Percentiles rank a stretch among this genome's conserved stretches.
Evolutionary conservation across 2,797 vertebrate genomes (phyloP).

Genomic region (Microchirus variegatus): DNA sequence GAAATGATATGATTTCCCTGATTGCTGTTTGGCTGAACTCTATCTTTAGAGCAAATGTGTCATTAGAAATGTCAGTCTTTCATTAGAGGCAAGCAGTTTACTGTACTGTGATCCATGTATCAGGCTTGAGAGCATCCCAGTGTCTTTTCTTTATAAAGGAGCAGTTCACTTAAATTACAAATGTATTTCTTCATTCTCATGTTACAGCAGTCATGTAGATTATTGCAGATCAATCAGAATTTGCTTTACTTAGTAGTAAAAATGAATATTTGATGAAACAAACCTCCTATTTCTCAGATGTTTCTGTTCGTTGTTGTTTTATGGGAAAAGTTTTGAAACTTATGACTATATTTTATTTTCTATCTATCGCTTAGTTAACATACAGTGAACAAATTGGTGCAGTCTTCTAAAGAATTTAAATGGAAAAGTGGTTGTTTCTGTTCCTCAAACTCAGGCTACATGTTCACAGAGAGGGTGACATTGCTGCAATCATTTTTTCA

Average conservation of each 20-base stretch:
- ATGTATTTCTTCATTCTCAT: neutral
- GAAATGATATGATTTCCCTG: slow-evolving; percentile 65
- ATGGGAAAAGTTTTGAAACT: too few species aligned
- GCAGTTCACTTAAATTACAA: neutral
- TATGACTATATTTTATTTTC: too few species aligned
- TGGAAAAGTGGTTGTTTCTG: neutral
- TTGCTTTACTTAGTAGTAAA: neutral
- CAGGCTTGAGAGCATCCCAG: too few species aligned
- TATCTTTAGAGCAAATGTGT: slow-evolving; percentile 70
- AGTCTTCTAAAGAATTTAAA: neutral
- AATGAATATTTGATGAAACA: neutral
- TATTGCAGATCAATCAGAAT: neutral
- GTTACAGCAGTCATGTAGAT: neutral
- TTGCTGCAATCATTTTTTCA: neutral
- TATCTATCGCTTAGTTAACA: too few species aligned
- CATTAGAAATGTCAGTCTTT: slow-evolving; percentile 65
- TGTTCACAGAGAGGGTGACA: neutral
- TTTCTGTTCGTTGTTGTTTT: too few species aligned
- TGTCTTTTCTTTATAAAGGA: slow-evolving; percentile 1
- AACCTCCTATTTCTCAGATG: neutral
- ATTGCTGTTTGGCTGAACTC: slow-evolving; percentile 43
- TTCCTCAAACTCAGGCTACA: too few species aligned
- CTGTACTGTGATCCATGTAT: neutral
- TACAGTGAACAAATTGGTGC: too few species aligned
- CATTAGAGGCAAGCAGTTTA: slow-evolving; percentile 59